Base-by-base conservation (phyloP, 2,888 invertebrate species). In the Dascillus cervinus region DNA sequence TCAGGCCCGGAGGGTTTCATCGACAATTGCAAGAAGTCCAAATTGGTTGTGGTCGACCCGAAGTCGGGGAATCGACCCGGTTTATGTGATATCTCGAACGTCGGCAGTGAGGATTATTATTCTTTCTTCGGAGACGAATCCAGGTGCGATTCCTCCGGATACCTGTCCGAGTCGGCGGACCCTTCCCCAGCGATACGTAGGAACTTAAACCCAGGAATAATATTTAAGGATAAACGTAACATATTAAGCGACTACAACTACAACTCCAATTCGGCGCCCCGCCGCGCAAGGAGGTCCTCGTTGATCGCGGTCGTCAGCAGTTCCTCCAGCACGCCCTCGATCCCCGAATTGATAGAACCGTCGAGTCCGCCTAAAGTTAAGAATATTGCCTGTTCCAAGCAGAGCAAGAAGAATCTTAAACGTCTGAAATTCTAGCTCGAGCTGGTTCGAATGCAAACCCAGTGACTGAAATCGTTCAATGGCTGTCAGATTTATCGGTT, bases 401-500 rank as follows among this genome's bases (percentile, higher is more conserved):
- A 55, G 39, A 62, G 61, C 34, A 60, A 58, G 42, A 51, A 50
- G 34, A 57, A 52, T 34, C 35, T 63, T 26, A 60, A 58, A 44
- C 49, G 63, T 20, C 49, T 62, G 22, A 19, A 40, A 4, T 29
- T 36, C 28, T 38, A 38, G 28, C 12, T 31, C 12, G 8, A 15
- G n/a, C n/a, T n/a, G n/a, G n/a, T n/a, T n/a, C n/a, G n/a, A n/a
- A n/a, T n/a, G n/a, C n/a, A n/a, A n/a, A n/a, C n/a, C n/a, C n/a
- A n/a, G n/a, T n/a, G n/a, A n/a, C n/a, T n/a, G n/a, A n/a, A n/a
- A n/a, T n/a, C n/a, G n/a, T n/a, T n/a, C n/a, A n/a, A n/a, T n/a
- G n/a, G n/a, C n/a, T n/a, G n/a, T n/a, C n/a, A n/a, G n/a, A n/a
- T n/a, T n/a, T n/a, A n/a, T n/a, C n/a, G n/a, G n/a, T n/a, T n/a